Evolutionary conservation across 2,888 invertebrate genomes (phyloP), one percentile per base, ranked within the genome.

Genomic region (Epistrophe grossulariae): DNA sequence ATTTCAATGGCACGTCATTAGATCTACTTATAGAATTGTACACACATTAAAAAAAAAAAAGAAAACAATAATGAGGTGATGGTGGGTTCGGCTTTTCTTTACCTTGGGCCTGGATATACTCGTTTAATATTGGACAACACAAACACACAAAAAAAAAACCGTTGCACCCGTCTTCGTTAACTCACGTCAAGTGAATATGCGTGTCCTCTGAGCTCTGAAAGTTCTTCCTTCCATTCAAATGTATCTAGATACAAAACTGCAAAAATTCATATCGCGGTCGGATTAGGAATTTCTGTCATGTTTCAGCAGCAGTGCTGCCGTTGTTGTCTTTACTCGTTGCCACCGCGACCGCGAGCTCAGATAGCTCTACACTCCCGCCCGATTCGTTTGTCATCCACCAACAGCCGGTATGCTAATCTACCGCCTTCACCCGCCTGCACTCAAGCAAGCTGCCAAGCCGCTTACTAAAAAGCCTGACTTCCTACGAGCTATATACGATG

Each of bases 211-310:
- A 43, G 43, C 57, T 66, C 13, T 45, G 59, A 17, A 17, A 59
- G 72, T 68, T 85, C 55, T 62, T 85, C 62, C 70, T 70, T 68
- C 50, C 70, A 62, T 48, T 52, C 70, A 70, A 57, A 76, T 76
- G 79, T 76, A 79, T 82, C 74, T 87, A 71, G 79, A 83, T 83
- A 79, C 48, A 87, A 71, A 72, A 79, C 45, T 79, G 87, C 83
- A 68, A 83, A 81, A 72, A 87, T 70, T 87, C 83, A 87, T 87
- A 83, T 83, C 79, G 72, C 71, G 83, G 83, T 87, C 79, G 79
- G 83, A 87, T 87, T 87, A 87, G 83, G 87, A 87, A 87, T 87
- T 87, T 87, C 83, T 87, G 83, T 87, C 87, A 87, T 87, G 87
- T 87, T 76, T 71, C 87, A 77, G 55, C 72, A 71, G 66, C 35